phyloP scores from a whole-genome alignment of 2,113 vertebrate genomes.

The Bufo gargarizans region DNA sequence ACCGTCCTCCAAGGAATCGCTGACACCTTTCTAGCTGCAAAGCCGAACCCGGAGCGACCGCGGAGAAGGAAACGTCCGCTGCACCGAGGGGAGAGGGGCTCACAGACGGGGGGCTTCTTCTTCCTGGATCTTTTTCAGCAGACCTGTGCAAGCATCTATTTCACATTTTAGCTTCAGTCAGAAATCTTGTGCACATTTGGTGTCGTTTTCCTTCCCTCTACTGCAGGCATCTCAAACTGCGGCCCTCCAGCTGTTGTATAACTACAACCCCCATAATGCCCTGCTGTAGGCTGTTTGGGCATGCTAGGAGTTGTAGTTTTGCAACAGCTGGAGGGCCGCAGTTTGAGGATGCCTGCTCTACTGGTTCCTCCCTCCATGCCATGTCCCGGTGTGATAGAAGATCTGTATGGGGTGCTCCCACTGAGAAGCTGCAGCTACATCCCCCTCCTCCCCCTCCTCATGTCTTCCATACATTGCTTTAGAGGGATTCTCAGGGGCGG shows the following conservation, averaged over 20 bases:
- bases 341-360: too few species aligned
- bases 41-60: conserved; percentile 44
- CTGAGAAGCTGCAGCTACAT: neutral
- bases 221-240: neutral
- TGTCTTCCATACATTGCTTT: neutral
- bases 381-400: neutral
- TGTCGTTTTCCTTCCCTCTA: neutral
- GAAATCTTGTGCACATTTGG: neutral
- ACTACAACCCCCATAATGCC: too few species aligned
- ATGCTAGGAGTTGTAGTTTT: too few species aligned
- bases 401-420: too few species aligned
- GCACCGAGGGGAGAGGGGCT: neutral
- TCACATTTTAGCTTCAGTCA: neutral
- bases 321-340: too few species aligned
- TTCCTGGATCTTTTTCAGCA: neutral
- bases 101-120: neutral
- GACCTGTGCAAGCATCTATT: neutral
- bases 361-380: neutral
- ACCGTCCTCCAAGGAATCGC: conserved; percentile 61
- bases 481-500: neutral
- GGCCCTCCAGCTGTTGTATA: too few species aligned
- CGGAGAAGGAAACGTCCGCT: neutral
- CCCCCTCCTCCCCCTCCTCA: neutral
- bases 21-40: conserved; percentile 62
- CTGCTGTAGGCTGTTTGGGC: too few species aligned